Percentiles rank a stretch among this genome's conserved stretches.
phyloP scores from a whole-genome alignment of 2,113 vertebrate genomes.

The Dasypus novemcinctus region DNA sequence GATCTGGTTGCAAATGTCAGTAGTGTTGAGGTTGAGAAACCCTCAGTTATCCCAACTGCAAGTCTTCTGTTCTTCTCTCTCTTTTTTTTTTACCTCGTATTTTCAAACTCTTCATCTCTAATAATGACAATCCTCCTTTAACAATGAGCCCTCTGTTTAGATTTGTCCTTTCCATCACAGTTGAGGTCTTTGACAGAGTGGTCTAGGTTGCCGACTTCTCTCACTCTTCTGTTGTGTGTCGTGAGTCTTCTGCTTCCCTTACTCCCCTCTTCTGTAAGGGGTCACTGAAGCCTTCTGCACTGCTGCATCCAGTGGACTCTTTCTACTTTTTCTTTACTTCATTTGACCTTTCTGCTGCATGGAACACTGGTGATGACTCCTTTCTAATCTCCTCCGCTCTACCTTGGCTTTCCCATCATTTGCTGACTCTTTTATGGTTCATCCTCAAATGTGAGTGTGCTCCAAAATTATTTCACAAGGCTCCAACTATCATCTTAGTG shows the following conservation, averaged over 20 bases:
- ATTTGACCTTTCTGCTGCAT: neutral
- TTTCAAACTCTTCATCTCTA: neutral
- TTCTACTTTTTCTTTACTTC: neutral
- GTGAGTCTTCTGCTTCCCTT: neutral
- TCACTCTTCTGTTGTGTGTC: neutral
- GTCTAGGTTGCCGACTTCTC: neutral
- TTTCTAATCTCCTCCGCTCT: neutral
- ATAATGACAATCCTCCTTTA: neutral
- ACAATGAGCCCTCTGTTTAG: neutral
- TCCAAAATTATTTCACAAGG: neutral
- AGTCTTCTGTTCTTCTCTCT: neutral
- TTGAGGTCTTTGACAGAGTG: neutral
- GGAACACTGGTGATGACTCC: neutral
- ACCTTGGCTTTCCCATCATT: neutral
- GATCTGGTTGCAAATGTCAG: neutral
- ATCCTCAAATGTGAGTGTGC: neutral
- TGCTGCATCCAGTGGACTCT: neutral
- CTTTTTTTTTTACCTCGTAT: neutral
- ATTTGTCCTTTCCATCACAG: neutral
- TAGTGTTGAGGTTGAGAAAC: neutral
- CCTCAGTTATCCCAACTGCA: neutral
- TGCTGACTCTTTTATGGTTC: neutral
- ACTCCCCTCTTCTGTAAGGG: neutral
- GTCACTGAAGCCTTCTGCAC: neutral
- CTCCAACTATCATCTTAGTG: neutral